Evolutionary conservation across 2,888 invertebrate species (phyloP).

Genomic region (Xylocampa areola): DNA sequence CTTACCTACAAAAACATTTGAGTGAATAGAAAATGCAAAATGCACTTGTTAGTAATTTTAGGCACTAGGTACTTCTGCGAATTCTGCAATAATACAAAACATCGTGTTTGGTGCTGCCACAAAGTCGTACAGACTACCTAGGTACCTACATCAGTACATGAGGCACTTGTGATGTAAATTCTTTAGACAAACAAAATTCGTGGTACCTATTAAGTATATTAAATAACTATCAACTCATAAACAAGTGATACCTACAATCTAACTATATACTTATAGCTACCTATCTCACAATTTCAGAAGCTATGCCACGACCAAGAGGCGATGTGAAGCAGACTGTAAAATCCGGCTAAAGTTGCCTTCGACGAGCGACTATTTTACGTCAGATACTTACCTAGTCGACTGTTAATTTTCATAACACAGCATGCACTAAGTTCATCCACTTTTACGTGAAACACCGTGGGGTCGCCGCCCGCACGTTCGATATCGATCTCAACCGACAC

Average conservation of each 20-base stretch:
- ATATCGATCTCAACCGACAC: slow-evolving; percentile 74
- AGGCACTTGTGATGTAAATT: slow-evolving; percentile 8
- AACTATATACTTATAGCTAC: not conserved
- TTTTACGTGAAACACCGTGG: slow-evolving; percentile 59
- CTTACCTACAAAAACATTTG: too few relatives aligned
- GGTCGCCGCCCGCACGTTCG: slow-evolving; percentile 75
- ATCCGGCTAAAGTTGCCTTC: slow-evolving; percentile 18
- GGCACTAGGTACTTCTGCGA: too few relatives aligned
- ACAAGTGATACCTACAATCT: not conserved
- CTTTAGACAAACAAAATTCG: slow-evolving; percentile 1
- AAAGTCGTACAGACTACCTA: not conserved
- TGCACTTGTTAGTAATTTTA: too few relatives aligned
- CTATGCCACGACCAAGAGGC: slow-evolving; percentile 21
- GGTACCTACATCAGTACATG: too few relatives aligned
- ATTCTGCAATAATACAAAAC: not conserved
- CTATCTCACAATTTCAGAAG: not conserved
- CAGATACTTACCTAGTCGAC: not conserved
- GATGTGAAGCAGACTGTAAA: slow-evolving; percentile 48
- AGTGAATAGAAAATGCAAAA: too few relatives aligned
- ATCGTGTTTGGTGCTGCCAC: not conserved
- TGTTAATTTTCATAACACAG: slow-evolving; percentile 32
- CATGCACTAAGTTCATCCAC: slow-evolving; percentile 57
- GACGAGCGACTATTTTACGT: slow-evolving; percentile 2
- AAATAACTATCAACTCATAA: slow-evolving; percentile 4
- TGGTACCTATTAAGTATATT: slow-evolving; percentile 1